Percentiles rank a stretch among this genome's conserved stretches.
Conservation (phyloP, 2,797 vertebrate genomes). For the Okamejei kenojei region DNA sequence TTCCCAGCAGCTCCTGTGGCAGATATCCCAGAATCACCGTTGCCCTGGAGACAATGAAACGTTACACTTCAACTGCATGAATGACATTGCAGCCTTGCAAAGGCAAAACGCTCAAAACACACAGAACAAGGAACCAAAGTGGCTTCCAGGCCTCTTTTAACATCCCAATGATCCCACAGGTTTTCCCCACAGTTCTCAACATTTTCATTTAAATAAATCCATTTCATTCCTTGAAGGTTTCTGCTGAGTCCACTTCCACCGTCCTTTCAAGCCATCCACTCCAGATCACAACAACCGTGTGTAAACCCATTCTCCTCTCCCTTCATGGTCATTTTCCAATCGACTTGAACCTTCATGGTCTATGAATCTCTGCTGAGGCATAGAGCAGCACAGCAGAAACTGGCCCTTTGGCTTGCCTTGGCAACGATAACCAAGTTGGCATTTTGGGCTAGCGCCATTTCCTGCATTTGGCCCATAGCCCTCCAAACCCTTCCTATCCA, state of each 20-base stretch:
- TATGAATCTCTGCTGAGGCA: background rate
- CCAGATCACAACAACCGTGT: background rate
- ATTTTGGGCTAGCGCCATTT: too few relatives aligned
- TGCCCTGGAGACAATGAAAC: slow-evolving; percentile 61
- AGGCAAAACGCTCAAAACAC: background rate
- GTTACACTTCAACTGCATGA: background rate
- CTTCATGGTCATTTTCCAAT: background rate
- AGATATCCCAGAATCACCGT: slow-evolving; percentile 94
- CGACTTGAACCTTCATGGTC: background rate
- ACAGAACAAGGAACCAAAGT: background rate
- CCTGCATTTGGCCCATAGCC: too few relatives aligned
- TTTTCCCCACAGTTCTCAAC: background rate
- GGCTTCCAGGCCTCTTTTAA: background rate
- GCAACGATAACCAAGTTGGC: too few relatives aligned
- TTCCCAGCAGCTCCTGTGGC: slow-evolving; percentile 94
- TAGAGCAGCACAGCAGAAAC: too few relatives aligned
- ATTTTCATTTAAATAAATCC: background rate
- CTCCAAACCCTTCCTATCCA: too few relatives aligned
- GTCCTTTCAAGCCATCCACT: background rate
- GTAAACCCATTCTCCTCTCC: background rate
- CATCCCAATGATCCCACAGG: too few relatives aligned
- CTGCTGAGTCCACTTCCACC: background rate
- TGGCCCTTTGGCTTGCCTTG: too few relatives aligned
- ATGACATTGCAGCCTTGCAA: background rate
- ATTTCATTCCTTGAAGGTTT: background rate